Percentiles rank a stretch among this genome's conserved stretches.
phyloP scores from a whole-genome alignment of 2,113 vertebrate species.

The Camelus dromedarius region DNA sequence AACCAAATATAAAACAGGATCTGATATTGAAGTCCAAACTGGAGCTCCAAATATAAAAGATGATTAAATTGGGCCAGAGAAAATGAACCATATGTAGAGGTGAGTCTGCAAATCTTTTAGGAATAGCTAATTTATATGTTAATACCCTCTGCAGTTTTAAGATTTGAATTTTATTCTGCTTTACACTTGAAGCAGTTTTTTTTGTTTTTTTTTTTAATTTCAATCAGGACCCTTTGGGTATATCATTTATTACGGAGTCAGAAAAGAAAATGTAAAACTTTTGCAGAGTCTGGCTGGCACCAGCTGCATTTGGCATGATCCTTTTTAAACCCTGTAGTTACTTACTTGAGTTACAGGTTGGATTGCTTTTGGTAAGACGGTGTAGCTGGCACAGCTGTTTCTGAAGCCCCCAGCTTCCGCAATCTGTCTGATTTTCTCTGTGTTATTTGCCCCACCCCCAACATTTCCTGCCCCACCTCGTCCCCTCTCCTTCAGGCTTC shows the following conservation, averaged over 20 bases:
- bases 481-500: background rate
- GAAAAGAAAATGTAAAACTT: slow-evolving; percentile 65
- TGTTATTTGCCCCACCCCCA: background rate
- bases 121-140: slow-evolving; percentile 62
- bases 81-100: slow-evolving; percentile 37
- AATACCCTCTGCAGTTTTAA: slow-evolving; percentile 65
- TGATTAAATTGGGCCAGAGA: slow-evolving; percentile 6
- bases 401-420: background rate
- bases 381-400: slow-evolving; percentile 14
- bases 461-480: background rate
- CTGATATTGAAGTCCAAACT: slow-evolving; percentile 47
- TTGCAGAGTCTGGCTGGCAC: slow-evolving; percentile 18
- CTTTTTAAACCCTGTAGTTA: background rate
- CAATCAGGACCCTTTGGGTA: slow-evolving; percentile 9
- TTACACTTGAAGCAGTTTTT: slow-evolving; percentile 56
- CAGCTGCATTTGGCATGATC: slow-evolving; percentile 8
- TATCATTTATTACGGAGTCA: slow-evolving; percentile 56
- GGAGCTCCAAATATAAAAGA: background rate
- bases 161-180: slow-evolving; percentile 58
- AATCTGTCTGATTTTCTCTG: background rate
- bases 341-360: background rate
- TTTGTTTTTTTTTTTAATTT: background rate
- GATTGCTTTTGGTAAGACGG: slow-evolving; percentile 12
- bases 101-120: slow-evolving; percentile 59
- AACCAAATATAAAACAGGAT: background rate